phyloP scores from a whole-genome alignment of 2,113 vertebrate genomes.

The Polyodon spathula region DNA sequence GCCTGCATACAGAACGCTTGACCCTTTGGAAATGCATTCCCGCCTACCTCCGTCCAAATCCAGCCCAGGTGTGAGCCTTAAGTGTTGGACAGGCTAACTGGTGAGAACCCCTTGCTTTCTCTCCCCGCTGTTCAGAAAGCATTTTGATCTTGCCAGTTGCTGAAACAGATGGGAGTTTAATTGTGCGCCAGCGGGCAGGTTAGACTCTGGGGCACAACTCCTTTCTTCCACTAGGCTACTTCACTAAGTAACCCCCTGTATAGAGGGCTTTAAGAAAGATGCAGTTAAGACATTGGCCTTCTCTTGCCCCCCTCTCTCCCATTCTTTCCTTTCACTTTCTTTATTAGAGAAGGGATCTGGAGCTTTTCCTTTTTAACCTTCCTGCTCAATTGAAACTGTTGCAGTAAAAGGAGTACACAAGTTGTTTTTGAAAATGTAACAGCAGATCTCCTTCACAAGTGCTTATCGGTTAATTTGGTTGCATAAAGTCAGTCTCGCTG shows the following conservation, averaged over 20 bases:
- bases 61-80: constrained; percentile 46
- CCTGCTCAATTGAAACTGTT: background rate
- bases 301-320: constrained; percentile 66
- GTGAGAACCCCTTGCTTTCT: background rate
- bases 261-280: constrained; percentile 54
- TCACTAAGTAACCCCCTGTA: constrained; percentile 56
- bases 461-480: no score
- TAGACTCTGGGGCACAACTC: constrained; percentile 32
- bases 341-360: constrained; percentile 78
- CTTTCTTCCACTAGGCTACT: constrained; percentile 39
- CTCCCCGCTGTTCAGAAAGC: constrained; percentile 29
- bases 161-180: constrained; percentile 39
- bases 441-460: constrained; percentile 31
- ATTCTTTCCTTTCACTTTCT: constrained; percentile 53
- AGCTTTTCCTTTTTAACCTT: constrained; percentile 52
- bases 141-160: constrained; percentile 25
- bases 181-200: constrained; percentile 34
- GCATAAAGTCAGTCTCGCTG: no score
- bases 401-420: background rate
- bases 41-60: constrained; percentile 20
- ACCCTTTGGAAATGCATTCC: constrained; percentile 31
- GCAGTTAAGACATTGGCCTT: constrained; percentile 51
- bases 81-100: background rate
- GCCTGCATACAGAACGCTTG: constrained; percentile 6
- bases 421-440: background rate